Evolutionary conservation across 2,888 invertebrate genomes (phyloP).

Genomic region (Heliconius charithonia): DNA sequence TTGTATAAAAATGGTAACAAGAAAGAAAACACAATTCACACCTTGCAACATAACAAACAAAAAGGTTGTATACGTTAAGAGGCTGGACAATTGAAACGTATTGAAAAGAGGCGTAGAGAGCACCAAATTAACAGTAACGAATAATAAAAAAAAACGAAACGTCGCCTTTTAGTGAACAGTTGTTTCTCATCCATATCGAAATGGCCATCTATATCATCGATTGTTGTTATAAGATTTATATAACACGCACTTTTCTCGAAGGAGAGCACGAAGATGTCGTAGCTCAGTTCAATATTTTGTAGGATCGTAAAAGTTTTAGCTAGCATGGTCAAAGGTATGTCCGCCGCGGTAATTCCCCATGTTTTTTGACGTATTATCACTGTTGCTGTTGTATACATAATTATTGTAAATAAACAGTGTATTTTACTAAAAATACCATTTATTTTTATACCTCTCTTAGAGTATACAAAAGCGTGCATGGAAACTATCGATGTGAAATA

Average conservation of each 20-base stretch:
- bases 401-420: constrained; percentile 55
- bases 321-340: constrained; percentile 62
- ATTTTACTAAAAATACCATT: constrained; percentile 52
- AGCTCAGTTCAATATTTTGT: constrained; percentile 55
- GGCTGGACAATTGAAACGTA: constrained; percentile 47
- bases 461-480: constrained; percentile 55
- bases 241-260: constrained; percentile 55
- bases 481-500: constrained; percentile 59
- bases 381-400: constrained; percentile 44
- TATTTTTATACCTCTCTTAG: constrained; percentile 48
- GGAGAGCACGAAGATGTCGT: constrained; percentile 54
- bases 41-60: constrained; percentile 61
- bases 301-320: constrained; percentile 56
- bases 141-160: constrained; percentile 52
- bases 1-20: constrained; percentile 57
- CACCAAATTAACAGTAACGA: constrained; percentile 51
- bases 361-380: constrained; percentile 53
- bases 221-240: constrained; percentile 56
- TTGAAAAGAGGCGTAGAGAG: constrained; percentile 50
- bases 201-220: constrained; percentile 59
- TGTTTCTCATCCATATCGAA: constrained; percentile 49
- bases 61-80: constrained; percentile 52
- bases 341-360: constrained; percentile 57
- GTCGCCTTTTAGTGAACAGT: constrained; percentile 52
- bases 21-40: constrained; percentile 54